Base-by-base conservation (phyloP, 2,113 vertebrate species). In the Bagarius yarrelli region DNA sequence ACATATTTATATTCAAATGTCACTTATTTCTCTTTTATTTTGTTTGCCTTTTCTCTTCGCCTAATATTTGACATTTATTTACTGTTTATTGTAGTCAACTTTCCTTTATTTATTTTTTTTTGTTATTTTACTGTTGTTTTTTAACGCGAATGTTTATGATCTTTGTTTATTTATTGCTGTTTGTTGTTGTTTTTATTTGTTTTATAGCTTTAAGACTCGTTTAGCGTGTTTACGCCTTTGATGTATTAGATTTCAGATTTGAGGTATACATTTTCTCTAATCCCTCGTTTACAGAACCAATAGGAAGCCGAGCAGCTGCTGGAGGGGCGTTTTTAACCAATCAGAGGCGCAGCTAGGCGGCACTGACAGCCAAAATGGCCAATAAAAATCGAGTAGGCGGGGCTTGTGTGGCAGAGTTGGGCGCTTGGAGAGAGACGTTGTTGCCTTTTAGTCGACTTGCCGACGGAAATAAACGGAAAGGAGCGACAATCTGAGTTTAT, bases 401-500 rank as follows among this genome's bases (percentile, higher is more conserved):
- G 83, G 25, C 76, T 77, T 76, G 52, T 56, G 75, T 9, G 55
- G 63, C 8, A 82, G 83, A 87, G 85, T 87, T 86, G 59, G 84
- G 83, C 86, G 88, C 88, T 73, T 0, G 88, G 89, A 87, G 85
- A 89, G 89, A 86, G 82, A 85, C 84, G 88, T 30, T 40, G 90
- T 90, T 91, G 91, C 87, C 30, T 59, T 89, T 82, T 78, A 74
- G 76, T 87, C 60, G 74, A 82, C 85, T 88, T 85, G 56, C 44
- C 74, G 63, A 79, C 73, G 82, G 81, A 85, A 80, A 69, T 27
- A 61, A 25, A 15, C 15, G n/a, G 40, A 18, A 1, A 44, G 23
- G 18, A 19, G 23, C 15, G 3, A 8, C 18, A 15, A 3, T 30
- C 16, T 0, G 56, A 61, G 14, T 61, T 47, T 6, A 3, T 60